These are phyloP conservation scores for Drosophila suboccidentalis DNA, from an alignment of 2,888 invertebrate species.

Conservation along the genomic window DNA sequence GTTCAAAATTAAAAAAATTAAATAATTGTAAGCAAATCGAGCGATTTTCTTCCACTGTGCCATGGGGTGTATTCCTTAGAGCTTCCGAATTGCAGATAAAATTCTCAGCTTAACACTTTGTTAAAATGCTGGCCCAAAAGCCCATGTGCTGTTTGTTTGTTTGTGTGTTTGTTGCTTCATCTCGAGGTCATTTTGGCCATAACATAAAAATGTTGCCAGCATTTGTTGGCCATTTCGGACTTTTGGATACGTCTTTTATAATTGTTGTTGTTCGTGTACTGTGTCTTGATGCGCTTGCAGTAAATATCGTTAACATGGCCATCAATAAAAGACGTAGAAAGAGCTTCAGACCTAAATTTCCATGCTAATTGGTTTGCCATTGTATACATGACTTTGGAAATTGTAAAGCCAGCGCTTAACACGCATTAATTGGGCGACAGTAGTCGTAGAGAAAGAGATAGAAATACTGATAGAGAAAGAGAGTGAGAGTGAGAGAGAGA, in stretches of 20 bases:
- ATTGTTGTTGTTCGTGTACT: constrained; percentile 8
- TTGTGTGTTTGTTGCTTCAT: background rate
- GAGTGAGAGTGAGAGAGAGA: constrained; percentile 5
- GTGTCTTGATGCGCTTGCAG: constrained; percentile 42
- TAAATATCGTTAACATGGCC: constrained; percentile 64
- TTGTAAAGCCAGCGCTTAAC: constrained; percentile 53
- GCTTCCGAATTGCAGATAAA: constrained; percentile 80
- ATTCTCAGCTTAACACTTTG: constrained; percentile 82
- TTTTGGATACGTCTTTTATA: constrained; percentile 23
- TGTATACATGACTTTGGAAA: constrained; percentile 47
- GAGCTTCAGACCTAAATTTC: constrained; percentile 55
- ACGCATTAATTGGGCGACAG: constrained; percentile 42
- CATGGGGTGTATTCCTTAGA: constrained; percentile 64
- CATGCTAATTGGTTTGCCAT: constrained; percentile 72
- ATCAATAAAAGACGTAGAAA: constrained; percentile 53
- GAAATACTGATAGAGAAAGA: background rate
- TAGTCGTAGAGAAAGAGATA: constrained; percentile 8
- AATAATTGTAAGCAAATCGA: background rate
- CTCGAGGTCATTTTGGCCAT: constrained; percentile 42
- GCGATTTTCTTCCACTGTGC: background rate
- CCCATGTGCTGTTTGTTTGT: constrained; percentile 63
- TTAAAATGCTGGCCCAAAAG: constrained; percentile 75
- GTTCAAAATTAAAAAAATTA: background rate
- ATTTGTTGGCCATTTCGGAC: constrained; percentile 40
- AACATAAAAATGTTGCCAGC: constrained; percentile 72